Evolutionary conservation across 2,113 vertebrate species (phyloP).

Genomic region (Leiothrix lutea): DNA sequence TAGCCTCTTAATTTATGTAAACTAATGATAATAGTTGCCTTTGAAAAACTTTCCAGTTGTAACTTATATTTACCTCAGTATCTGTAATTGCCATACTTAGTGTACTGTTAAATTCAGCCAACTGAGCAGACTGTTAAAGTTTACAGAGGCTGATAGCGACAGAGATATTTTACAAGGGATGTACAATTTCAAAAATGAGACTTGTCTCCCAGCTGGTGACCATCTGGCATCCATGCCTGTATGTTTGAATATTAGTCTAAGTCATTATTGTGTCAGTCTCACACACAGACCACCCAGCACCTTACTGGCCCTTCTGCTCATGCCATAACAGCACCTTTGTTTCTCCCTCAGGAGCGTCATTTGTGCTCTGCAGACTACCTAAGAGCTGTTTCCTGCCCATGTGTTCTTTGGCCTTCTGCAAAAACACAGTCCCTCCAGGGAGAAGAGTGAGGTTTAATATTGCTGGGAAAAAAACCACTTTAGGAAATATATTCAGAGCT

Average conservation of each 20-base stretch:
- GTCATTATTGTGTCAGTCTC: constrained; percentile 73
- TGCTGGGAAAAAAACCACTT: neutral
- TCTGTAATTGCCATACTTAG: neutral
- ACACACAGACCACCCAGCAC: constrained; percentile 72
- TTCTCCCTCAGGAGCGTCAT: constrained; percentile 45
- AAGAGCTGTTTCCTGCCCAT: constrained; percentile 47
- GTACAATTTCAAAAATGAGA: constrained; percentile 59
- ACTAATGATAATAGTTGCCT: neutral
- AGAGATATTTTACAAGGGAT: constrained; percentile 64
- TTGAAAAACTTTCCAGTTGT: constrained; percentile 10
- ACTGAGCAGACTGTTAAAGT: constrained; percentile 20
- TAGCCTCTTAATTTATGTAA: constrained; percentile 19
- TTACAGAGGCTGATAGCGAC: constrained; percentile 51
- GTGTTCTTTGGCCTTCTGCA: constrained; percentile 21
- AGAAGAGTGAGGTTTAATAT: constrained; percentile 9
- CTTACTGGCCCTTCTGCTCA: constrained; percentile 46
- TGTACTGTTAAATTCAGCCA: constrained; percentile 3
- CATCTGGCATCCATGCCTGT: constrained; percentile 65
- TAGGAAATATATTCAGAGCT: constrained; percentile 15
- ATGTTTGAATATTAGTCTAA: constrained; percentile 63
- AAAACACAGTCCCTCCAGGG: neutral
- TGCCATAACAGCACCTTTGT: constrained; percentile 69
- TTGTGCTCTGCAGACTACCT: constrained; percentile 50
- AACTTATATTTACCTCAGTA: neutral
- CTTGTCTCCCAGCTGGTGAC: constrained; percentile 74